A percentile compares a stretch with the other conserved stretches of the same genome.
Evolutionary conservation across 2,797 vertebrate species (phyloP).

Genomic region (Macropodus opercularis): DNA sequence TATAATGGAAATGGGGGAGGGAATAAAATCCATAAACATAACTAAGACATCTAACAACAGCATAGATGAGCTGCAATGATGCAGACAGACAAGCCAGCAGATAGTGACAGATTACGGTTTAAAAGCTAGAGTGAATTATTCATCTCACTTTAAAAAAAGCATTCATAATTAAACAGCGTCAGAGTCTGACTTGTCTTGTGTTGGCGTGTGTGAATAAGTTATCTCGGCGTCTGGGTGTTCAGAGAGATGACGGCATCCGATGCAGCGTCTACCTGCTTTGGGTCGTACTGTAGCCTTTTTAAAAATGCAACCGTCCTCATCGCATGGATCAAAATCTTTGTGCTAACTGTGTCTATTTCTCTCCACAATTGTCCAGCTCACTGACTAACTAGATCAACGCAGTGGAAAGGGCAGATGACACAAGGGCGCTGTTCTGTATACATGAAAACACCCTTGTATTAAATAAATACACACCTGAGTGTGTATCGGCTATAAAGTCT

Average conservation of each 20-base stretch:
- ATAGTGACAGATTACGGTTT: slow-evolving; percentile 61
- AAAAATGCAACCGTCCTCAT: slow-evolving; percentile 8
- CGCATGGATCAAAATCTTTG: slow-evolving; percentile 22
- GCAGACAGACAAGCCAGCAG: slow-evolving; percentile 12
- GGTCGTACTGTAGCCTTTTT: background rate
- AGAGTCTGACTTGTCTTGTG: slow-evolving; percentile 51
- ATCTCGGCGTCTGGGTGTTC: slow-evolving; percentile 20
- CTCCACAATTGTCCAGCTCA: slow-evolving; percentile 70
- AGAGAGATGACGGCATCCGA: background rate
- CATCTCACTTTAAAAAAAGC: slow-evolving; percentile 63
- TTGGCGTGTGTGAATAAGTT: slow-evolving; percentile 44
- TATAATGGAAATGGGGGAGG: slow-evolving; percentile 49
- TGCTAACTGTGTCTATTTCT: slow-evolving; percentile 34
- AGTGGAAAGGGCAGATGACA: slow-evolving; percentile 44
- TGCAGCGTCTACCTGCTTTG: background rate
- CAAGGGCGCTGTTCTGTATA: slow-evolving; percentile 13
- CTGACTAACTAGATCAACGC: slow-evolving; percentile 71
- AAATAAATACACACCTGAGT: too few species aligned
- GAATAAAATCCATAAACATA: slow-evolving; percentile 39
- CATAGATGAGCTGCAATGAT: slow-evolving; percentile 22
- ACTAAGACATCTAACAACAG: slow-evolving; percentile 25
- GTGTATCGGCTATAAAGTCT: too few species aligned
- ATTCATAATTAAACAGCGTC: slow-evolving; percentile 74
- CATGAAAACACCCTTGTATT: background rate
- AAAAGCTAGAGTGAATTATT: slow-evolving; percentile 75